Evolutionary conservation across 2,113 vertebrate species (phyloP).

Genomic region (Pygoscelis adeliae): DNA sequence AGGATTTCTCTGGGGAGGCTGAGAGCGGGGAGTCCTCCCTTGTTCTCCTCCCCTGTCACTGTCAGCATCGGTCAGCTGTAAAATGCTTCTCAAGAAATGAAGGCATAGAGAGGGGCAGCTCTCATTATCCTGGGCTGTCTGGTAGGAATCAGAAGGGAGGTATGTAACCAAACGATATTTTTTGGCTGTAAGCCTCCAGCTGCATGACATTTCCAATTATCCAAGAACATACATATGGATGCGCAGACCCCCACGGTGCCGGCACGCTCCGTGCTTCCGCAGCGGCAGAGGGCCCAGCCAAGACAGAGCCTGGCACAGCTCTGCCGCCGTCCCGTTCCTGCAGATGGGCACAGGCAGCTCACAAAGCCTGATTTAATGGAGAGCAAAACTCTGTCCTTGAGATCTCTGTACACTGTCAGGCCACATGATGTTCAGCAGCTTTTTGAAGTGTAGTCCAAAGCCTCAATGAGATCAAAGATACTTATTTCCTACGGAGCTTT

Average conservation of each 20-base stretch:
- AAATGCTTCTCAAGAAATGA: background rate
- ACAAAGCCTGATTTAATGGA: rapidly evolving
- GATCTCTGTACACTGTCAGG: rapidly evolving
- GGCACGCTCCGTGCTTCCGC: rapidly evolving
- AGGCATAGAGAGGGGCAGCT: background rate
- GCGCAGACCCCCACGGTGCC: rapidly evolving
- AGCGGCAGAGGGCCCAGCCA: rapidly evolving
- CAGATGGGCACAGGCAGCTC: rapidly evolving
- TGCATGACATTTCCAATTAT: background rate
- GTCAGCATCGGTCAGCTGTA: background rate
- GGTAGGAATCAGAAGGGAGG: background rate
- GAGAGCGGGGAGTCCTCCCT: rapidly evolving
- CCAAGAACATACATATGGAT: background rate
- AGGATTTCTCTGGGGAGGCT: background rate
- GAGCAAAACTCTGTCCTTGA: background rate
- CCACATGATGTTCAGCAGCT: rapidly evolving
- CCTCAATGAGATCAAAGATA: background rate
- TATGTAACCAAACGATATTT: background rate
- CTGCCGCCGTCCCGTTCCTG: background rate
- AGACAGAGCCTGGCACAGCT: rapidly evolving
- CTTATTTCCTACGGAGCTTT: background rate
- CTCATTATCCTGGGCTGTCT: background rate
- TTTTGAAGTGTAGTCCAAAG: background rate
- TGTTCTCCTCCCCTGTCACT: background rate
- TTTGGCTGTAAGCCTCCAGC: background rate